A percentile compares a stretch with the other conserved stretches of the same genome.
These are phyloP conservation scores for Brevipalpus yothersi DNA, from an alignment of 1,140 invertebrate genomes.

Conservation along the genomic window DNA sequence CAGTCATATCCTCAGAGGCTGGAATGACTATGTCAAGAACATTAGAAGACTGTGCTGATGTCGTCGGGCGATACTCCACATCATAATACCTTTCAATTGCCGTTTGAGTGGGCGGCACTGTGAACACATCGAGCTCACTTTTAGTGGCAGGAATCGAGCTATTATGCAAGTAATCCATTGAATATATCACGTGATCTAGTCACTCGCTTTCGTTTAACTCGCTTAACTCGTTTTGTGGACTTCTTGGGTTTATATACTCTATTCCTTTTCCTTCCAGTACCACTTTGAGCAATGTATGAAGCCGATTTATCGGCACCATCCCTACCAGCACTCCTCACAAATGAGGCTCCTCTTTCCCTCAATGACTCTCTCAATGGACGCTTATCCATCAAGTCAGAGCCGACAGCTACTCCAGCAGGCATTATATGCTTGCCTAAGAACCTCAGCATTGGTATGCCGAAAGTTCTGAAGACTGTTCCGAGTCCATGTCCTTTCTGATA, in stretches of 20 bases:
- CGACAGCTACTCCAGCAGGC: neutral
- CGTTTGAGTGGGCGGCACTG: neutral
- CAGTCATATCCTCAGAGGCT: neutral
- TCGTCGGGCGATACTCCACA: neutral
- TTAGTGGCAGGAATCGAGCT: neutral
- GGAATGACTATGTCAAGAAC: neutral
- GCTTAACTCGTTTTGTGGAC: neutral
- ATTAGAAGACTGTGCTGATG: neutral
- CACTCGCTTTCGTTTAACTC: neutral
- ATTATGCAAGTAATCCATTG: neutral
- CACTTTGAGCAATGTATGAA: neutral
- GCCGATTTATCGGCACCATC: neutral
- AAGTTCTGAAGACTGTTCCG: neutral
- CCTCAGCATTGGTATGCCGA: neutral
- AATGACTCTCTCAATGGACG: neutral
- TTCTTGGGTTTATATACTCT: neutral
- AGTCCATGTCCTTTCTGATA: neutral
- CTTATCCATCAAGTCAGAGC: neutral
- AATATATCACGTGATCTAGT: neutral
- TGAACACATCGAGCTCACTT: neutral
- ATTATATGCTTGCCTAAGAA: neutral
- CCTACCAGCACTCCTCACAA: neutral
- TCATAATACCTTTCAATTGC: neutral
- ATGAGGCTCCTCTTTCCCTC: neutral
- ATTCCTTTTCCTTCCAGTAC: neutral